phyloP scores from a whole-genome alignment of 2,888 invertebrate species.

The Didymodactylos carnosus region DNA sequence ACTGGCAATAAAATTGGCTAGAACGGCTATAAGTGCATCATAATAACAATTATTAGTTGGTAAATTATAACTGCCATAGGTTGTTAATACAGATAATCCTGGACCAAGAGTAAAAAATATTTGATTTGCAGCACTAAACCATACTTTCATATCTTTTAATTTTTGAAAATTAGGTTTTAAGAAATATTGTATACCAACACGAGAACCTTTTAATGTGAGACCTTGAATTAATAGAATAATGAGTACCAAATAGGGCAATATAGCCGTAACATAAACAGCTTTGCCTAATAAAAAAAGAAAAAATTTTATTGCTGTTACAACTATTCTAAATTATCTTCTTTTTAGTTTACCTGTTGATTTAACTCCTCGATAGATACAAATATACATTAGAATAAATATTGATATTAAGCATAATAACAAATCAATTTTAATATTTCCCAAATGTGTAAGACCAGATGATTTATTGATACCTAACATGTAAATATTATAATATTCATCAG shows the following conservation, averaged over 20 bases:
- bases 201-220: conserved; percentile 62
- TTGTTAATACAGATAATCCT: conserved; percentile 69
- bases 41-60: conserved; percentile 59
- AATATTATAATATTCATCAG: conserved; percentile 11
- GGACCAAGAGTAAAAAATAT: conserved; percentile 85
- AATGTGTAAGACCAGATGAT: conserved; percentile 23
- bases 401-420: conserved; percentile 27
- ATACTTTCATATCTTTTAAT: conserved; percentile 26
- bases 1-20: conserved; percentile 17
- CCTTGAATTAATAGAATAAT: conserved; percentile 61
- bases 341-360: conserved; percentile 34
- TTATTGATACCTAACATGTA: conserved; percentile 20
- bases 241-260: conserved; percentile 72
- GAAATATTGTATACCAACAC: conserved; percentile 64
- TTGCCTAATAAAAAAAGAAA: no score
- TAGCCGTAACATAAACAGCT: conserved; percentile 84
- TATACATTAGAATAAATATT: conserved; percentile 32
- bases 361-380: conserved; percentile 34
- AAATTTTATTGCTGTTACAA: background rate
- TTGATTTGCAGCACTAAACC: conserved; percentile 81
- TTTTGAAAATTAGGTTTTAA: conserved; percentile 39
- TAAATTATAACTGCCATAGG: conserved; percentile 75
- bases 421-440: conserved; percentile 30
- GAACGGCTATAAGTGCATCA: conserved; percentile 18
- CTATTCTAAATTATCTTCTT: background rate